phyloP scores from a whole-genome alignment of 2,113 vertebrate species.

The Ramphastos sulfuratus region DNA sequence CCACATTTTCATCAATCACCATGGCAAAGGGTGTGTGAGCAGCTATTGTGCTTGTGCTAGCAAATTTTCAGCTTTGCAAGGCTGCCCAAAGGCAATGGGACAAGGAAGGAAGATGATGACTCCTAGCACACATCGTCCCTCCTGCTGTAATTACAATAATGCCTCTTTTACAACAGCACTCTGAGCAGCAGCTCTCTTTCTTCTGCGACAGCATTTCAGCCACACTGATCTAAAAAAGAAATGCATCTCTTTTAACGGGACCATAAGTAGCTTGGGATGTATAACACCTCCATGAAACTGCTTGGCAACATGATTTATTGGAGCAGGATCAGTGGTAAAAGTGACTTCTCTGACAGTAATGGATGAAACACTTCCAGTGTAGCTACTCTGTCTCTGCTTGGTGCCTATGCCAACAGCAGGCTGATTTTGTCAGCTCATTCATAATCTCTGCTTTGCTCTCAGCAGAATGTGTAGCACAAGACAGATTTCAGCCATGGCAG shows the following conservation, averaged over 20 bases:
- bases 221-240: constrained; percentile 47
- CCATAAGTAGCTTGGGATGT: constrained; percentile 60
- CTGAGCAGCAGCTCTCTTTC: constrained; percentile 11
- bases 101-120: background rate
- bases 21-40: constrained; percentile 6
- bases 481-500: background rate
- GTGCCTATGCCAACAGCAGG: constrained; percentile 39
- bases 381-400: constrained; percentile 51
- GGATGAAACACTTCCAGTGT: constrained; percentile 35
- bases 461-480: constrained; percentile 10
- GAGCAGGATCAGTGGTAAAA: constrained; percentile 48
- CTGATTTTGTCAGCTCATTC: constrained; percentile 68
- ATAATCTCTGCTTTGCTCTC: constrained; percentile 61
- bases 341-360: constrained; percentile 60
- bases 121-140: background rate
- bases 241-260: constrained; percentile 46
- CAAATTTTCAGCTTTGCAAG: constrained; percentile 45
- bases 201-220: constrained; percentile 52
- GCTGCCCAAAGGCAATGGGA: background rate
- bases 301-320: constrained; percentile 63
- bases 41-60: constrained; percentile 18
- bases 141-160: constrained; percentile 37
- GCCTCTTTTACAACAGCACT: constrained; percentile 7
- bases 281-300: constrained; percentile 49
- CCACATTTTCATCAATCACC: constrained; percentile 24